A percentile compares a stretch with the other conserved stretches of the same genome.
phyloP scores from a whole-genome alignment of 2,797 vertebrate species.

The Notamacropus eugenii region DNA sequence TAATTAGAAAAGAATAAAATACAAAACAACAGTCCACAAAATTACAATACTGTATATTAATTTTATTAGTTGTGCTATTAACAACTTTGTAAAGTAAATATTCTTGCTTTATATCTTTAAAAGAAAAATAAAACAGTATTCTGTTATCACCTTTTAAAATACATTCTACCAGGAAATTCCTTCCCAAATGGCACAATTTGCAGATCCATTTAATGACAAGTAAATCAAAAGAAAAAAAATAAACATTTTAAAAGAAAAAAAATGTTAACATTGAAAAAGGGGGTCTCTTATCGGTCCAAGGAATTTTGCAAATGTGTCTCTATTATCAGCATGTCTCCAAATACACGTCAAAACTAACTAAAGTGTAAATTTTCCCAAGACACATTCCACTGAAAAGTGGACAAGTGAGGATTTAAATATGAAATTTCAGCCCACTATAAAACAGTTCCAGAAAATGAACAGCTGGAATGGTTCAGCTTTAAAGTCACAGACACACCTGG shows the following conservation, averaged over 20 bases:
- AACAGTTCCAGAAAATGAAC: constrained; percentile 21
- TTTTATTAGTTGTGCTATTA: background rate
- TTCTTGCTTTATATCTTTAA: background rate
- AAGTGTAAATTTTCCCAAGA: background rate
- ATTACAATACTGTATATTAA: background rate
- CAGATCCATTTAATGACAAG: background rate
- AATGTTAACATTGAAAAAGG: background rate
- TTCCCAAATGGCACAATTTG: background rate
- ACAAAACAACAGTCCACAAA: constrained; percentile 14
- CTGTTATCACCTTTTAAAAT: background rate
- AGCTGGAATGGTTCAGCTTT: background rate
- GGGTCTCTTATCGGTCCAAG: background rate
- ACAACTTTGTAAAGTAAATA: constrained; percentile 19
- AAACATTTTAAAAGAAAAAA: background rate
- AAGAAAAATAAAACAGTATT: constrained; percentile 42
- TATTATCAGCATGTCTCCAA: constrained; percentile 6
- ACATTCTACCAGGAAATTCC: background rate
- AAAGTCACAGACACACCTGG: background rate
- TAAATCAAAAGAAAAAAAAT: background rate
- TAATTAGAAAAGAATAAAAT: constrained; percentile 10
- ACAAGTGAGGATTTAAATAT: constrained; percentile 38
- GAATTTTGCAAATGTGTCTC: background rate
- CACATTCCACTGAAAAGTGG: background rate
- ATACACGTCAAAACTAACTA: constrained; percentile 44
- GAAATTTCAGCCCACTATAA: constrained; percentile 21